These are phyloP conservation scores for Mylabris phalerata DNA, from an alignment of 1,140 invertebrate genomes.

Conservation along the genomic window DNA sequence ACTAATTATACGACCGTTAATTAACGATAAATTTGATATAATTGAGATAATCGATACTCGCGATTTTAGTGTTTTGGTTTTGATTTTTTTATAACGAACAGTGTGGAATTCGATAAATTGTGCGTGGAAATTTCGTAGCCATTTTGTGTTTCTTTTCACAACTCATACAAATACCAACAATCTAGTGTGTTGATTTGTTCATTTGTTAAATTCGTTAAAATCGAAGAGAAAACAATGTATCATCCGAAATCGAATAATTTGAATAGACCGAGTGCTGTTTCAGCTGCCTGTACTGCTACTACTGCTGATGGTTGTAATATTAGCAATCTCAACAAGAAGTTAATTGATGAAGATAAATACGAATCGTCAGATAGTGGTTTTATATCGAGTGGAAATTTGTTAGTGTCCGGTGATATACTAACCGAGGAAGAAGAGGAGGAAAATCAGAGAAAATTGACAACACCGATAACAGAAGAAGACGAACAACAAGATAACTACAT, in stretches of 20 bases:
- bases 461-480: not conserved
- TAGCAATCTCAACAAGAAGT: constrained; percentile 3
- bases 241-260: constrained; percentile 10
- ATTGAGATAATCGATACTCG: not conserved
- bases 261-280: constrained; percentile 16
- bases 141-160: constrained; percentile 12
- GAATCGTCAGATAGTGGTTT: constrained; percentile 47
- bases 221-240: constrained; percentile 14
- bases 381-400: constrained; percentile 47
- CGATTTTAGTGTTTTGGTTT: not conserved
- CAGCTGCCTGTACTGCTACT: constrained; percentile 30
- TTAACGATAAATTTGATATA: not conserved
- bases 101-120: constrained; percentile 11
- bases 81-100: not conserved
- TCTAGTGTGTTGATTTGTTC: not conserved
- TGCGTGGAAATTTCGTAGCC: constrained; percentile 12
- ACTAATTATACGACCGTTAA: not conserved
- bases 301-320: not conserved
- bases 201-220: constrained; percentile 10
- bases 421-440: constrained; percentile 12
- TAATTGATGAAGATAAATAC: constrained; percentile 30
- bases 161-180: not conserved
- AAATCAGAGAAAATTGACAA: constrained; percentile 28
- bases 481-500: constrained; percentile 33
- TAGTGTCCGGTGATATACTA: constrained; percentile 35